phyloP scores from a whole-genome alignment of 2,888 invertebrate species.

The Lithophane semibrunnea region DNA sequence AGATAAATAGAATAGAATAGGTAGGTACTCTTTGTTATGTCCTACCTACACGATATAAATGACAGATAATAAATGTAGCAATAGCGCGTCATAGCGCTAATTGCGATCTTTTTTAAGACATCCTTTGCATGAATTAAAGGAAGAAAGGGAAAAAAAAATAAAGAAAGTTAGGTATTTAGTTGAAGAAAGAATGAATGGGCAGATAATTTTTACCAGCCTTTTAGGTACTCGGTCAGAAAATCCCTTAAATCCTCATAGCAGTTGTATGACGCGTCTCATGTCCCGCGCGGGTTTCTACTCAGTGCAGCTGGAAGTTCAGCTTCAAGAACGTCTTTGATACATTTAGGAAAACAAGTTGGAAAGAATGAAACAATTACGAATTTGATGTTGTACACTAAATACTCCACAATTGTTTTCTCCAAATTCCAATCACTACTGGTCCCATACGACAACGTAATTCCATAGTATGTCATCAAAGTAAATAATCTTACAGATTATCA shows the following conservation, averaged over 20 bases:
- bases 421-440: constrained; percentile 2
- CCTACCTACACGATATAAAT: neutral
- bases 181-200: neutral
- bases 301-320: neutral
- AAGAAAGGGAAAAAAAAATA: neutral
- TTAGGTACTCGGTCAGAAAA: neutral
- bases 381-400: neutral
- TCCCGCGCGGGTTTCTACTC: neutral
- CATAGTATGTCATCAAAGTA: constrained; percentile 9
- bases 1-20: neutral
- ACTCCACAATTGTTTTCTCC: no score
- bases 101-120: no score
- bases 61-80: neutral
- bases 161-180: neutral
- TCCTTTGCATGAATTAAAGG: no score
- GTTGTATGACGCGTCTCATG: neutral
- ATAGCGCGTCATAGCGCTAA: neutral
- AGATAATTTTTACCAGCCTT: neutral
- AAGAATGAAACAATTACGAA: neutral
- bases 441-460: neutral
- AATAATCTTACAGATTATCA: constrained; percentile 2
- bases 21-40: neutral
- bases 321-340: neutral
- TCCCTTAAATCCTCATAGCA: neutral
- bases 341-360: neutral